Base-by-base conservation (phyloP, 2,797 vertebrate genomes). In the Rhynchonycteris naso region DNA sequence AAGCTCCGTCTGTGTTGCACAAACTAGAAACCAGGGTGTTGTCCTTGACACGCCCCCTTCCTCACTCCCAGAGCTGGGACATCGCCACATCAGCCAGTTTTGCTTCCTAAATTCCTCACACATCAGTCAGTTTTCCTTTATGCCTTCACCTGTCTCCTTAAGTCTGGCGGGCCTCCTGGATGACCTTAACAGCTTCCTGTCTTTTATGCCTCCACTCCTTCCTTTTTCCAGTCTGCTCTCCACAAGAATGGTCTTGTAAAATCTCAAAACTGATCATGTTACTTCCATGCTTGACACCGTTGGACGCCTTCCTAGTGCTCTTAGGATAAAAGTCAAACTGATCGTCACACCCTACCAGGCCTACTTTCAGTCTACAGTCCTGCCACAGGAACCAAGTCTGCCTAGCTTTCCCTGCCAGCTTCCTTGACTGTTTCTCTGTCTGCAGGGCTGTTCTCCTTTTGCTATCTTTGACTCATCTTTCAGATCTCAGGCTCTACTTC, bases 401-500 rank as follows among this genome's bases (percentile, higher is more conserved):
- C 33, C 71, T 11, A 6, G 22, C 61, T 63, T 43, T 38, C 0
- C 66, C 61, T 16, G 22, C 79, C 59, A 19, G 15, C 54, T 63
- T 38, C 11, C 30, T 28, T 43, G 2, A 30, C 63, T 83, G 5
- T 19, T 22, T 43, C n/a, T 82, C 35, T 7, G 6, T 84, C 85
- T 68, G 24, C 35, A 68, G 10, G 15, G 24, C 54, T 22, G 0
- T 30, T 79, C 74, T 82, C 35, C 87, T 89, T 58, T 80, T 9
- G 0, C 71, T 87, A 5, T 56, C 66, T 7, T n/a, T 43, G 58
- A 50, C 56, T 76, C n/a, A 2, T 74, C 82, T 58, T 61, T 58
- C 69, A 59, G 14, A 38, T 71, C 47, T 90, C 85, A 52, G 63
- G 22, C 74, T 80, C 81, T 35, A 66, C 52, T 78, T 91, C 68